Percentiles rank a stretch among this genome's conserved stretches.
Evolutionary conservation across 2,888 invertebrate species (phyloP).

Genomic region (Danaus chrysippus): DNA sequence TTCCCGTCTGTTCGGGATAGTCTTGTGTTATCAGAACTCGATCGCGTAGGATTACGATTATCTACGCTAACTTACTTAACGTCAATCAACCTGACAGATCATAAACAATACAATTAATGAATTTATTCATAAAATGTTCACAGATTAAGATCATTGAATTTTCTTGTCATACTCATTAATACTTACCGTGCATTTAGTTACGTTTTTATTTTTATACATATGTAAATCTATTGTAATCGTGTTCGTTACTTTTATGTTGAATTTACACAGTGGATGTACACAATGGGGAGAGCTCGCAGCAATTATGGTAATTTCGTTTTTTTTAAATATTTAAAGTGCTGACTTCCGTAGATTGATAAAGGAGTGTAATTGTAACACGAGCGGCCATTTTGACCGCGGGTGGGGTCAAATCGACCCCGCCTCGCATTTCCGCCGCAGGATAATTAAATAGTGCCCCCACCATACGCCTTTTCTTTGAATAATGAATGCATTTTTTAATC

Average conservation of each 20-base stretch:
- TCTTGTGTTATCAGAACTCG: conserved; percentile 43
- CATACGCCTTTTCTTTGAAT: conserved; percentile 60
- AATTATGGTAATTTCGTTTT: conserved; percentile 39
- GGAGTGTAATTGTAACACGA: conserved; percentile 65
- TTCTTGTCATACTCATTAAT: too few relatives aligned
- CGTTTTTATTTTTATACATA: too few relatives aligned
- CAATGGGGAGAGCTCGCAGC: conserved; percentile 34
- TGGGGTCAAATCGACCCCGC: conserved; percentile 75
- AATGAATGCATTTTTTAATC: conserved; percentile 52
- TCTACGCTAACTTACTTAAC: conserved; percentile 62
- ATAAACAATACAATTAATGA: not conserved
- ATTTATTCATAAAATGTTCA: too few relatives aligned
- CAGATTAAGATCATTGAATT: too few relatives aligned
- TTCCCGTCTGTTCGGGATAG: conserved; percentile 2
- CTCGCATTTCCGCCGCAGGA: conserved; percentile 70
- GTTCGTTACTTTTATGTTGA: conserved; percentile 11
- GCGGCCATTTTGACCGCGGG: conserved; percentile 76
- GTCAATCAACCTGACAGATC: conserved; percentile 36
- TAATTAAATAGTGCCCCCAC: conserved; percentile 77
- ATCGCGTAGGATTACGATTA: conserved; percentile 58
- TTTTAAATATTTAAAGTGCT: conserved; percentile 48
- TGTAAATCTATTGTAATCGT: too few relatives aligned
- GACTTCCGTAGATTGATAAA: conserved; percentile 57
- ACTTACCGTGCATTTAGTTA: too few relatives aligned
- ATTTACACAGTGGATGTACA: conserved; percentile 25